A percentile compares a stretch with the other conserved stretches of the same genome.
Evolutionary conservation across 2,888 invertebrate species (phyloP).

Genomic region (Meteorus cinctellus): DNA sequence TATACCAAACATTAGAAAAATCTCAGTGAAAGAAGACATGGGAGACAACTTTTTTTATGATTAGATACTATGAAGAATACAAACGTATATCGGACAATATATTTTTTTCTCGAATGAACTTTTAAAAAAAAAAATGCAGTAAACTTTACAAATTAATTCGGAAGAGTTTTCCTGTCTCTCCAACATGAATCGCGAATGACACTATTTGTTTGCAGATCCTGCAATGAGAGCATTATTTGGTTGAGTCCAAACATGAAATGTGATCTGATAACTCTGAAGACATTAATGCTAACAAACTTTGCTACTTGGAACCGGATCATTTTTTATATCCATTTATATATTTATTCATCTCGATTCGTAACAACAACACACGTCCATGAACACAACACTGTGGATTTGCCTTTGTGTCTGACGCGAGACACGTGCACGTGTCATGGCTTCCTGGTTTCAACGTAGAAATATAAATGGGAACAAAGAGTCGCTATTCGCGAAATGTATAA

Average conservation of each 20-base stretch:
- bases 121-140: too few species aligned
- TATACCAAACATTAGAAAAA: too few species aligned
- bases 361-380: not conserved
- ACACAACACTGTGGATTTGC: not conserved
- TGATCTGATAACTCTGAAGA: not conserved
- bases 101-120: too few species aligned
- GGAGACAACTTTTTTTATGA: too few species aligned
- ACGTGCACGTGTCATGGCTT: not conserved
- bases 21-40: too few species aligned
- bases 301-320: not conserved
- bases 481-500: not conserved
- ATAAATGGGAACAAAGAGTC: not conserved
- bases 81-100: too few species aligned
- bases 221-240: not conserved
- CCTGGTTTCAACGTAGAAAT: not conserved
- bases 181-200: too few species aligned
- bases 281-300: not conserved
- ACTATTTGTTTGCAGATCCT: too few species aligned
- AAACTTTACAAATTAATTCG: too few species aligned
- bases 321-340: not conserved
- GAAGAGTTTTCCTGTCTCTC: too few species aligned
- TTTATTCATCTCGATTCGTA: not conserved
- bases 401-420: not conserved
- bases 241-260: not conserved
- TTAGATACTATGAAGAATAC: too few species aligned